Percentiles rank a stretch among this genome's conserved stretches.
Conservation (phyloP, 2,797 vertebrate genomes). For the Pseudochaenichthys georgianus region DNA sequence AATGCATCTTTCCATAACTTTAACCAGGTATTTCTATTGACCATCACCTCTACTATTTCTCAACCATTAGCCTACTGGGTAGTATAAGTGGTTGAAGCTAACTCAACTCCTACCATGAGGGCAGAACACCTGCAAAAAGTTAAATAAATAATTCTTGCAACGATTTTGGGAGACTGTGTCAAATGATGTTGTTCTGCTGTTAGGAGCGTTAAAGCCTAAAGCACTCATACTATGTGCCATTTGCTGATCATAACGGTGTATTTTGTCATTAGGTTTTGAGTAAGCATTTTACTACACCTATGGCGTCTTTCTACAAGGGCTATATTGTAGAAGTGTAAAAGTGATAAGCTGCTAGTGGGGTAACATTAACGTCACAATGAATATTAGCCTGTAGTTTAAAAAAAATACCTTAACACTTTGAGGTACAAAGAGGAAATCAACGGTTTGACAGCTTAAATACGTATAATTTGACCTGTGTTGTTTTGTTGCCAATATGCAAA, state of each 20-base stretch:
- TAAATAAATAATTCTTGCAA: neutral
- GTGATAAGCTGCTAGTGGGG: neutral
- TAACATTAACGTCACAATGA: neutral
- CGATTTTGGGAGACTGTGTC: neutral
- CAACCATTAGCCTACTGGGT: too few relatives aligned
- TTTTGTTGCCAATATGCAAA: neutral
- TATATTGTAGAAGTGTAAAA: too few relatives aligned
- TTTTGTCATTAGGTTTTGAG: neutral
- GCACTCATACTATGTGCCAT: neutral
- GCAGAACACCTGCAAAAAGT: neutral
- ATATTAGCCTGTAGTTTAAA: neutral
- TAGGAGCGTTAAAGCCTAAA: too few relatives aligned
- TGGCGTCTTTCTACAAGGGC: neutral
- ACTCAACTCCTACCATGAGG: neutral
- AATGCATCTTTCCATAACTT: too few relatives aligned
- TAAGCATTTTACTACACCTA: neutral
- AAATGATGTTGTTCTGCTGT: neutral
- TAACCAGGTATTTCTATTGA: neutral
- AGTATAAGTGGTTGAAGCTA: neutral
- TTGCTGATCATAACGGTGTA: neutral
- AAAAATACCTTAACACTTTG: neutral
- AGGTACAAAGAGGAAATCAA: neutral
- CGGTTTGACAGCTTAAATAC: neutral
- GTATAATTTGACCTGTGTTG: neutral
- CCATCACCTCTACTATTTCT: too few relatives aligned